A percentile compares a stretch with the other conserved stretches of the same genome.
Conservation (phyloP, 53 echinoderm and acorn worm genomes). For the Antedon mediterranea region DNA sequence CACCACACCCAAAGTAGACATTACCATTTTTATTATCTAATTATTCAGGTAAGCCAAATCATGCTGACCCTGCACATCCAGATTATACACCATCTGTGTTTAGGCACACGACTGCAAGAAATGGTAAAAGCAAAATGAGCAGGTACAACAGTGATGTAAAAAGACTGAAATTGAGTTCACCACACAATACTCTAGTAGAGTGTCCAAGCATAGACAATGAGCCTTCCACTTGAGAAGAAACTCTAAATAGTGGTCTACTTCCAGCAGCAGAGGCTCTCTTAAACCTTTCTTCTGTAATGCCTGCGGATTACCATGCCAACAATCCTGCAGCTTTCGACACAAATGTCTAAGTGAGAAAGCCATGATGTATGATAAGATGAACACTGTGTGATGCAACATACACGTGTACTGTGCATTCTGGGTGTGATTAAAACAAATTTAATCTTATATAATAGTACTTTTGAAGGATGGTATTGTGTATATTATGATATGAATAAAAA, state of each 20-base stretch:
- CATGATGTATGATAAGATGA: constrained; percentile 13
- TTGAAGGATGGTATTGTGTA: no score
- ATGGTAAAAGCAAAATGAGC: constrained; percentile 1
- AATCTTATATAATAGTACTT: no score
- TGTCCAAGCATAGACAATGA: not conserved
- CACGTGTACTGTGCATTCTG: no score
- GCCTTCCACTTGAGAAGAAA: not conserved
- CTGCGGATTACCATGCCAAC: not conserved
- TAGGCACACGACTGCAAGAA: constrained; percentile 2
- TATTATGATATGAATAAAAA: no score
- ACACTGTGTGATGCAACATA: not conserved
- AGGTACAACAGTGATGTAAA: constrained; percentile 2
- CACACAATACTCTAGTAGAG: not conserved
- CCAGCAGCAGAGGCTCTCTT: not conserved
- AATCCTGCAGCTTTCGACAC: not conserved
- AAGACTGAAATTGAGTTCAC: not conserved
- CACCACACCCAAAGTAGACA: no score
- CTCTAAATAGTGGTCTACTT: not conserved
- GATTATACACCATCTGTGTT: constrained; percentile 13
- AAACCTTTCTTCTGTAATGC: not conserved
- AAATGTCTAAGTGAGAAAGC: not conserved
- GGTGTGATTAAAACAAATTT: no score
- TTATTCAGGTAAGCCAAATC: constrained; percentile 11
- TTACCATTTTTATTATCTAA: no score
- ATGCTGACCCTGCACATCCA: constrained; percentile 9